Percentiles rank a stretch among this genome's conserved stretches.
Evolutionary conservation across 1,140 invertebrate genomes (phyloP).

Genomic region (Drosophila repletoides): DNA sequence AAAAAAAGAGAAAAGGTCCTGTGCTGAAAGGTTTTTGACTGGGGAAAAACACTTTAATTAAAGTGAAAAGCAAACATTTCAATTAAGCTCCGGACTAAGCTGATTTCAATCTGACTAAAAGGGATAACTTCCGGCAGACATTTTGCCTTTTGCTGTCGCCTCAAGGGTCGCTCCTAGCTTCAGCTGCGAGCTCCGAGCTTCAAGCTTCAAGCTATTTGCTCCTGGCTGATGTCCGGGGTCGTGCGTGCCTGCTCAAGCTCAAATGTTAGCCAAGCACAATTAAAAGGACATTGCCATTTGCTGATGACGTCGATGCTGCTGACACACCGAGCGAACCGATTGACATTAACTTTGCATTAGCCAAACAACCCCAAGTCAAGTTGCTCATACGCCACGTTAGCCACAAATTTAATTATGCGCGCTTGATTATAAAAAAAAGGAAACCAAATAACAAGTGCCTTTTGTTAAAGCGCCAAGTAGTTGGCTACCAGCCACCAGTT

Average conservation of each 20-base stretch:
- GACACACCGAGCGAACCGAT: conserved; percentile 40
- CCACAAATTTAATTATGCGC: conserved; percentile 68
- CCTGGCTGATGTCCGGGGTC: not conserved
- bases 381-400: conserved; percentile 53
- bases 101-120: conserved; percentile 80
- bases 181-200: too few relatives aligned
- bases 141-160: conserved; percentile 37
- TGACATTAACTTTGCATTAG: conserved; percentile 80
- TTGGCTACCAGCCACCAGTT: conserved; percentile 26
- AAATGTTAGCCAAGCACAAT: conserved; percentile 56
- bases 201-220: too few relatives aligned
- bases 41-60: conserved; percentile 68
- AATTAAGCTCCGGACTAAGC: conserved; percentile 67
- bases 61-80: conserved; percentile 77
- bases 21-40: conserved; percentile 55
- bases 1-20: not conserved
- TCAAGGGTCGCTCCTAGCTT: conserved; percentile 21
- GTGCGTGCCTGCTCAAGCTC: conserved; percentile 44
- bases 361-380: conserved; percentile 1
- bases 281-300: conserved; percentile 68
- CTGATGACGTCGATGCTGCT: conserved; percentile 25
- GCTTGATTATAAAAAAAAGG: conserved; percentile 45
- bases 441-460: conserved; percentile 29
- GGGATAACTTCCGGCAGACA: conserved; percentile 73
- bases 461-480: conserved; percentile 53